Percentiles rank a stretch among this genome's conserved stretches.
phyloP scores from a whole-genome alignment of 2,113 vertebrate species.

The Paradoxurus hermaphroditus region DNA sequence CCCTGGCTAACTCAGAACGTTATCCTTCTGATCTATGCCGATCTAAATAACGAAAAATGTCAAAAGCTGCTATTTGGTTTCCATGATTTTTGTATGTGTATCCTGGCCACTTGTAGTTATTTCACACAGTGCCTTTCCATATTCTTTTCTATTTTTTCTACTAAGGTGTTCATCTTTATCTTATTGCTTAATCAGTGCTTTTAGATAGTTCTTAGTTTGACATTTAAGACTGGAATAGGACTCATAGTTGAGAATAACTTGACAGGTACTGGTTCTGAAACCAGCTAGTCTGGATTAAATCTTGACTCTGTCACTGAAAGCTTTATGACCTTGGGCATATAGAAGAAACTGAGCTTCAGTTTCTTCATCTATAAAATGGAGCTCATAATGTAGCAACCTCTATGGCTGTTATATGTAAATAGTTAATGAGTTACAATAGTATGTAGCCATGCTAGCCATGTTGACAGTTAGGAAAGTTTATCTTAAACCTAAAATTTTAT shows the following conservation, averaged over 20 bases:
- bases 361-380: not conserved
- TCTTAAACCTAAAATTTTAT: constrained; percentile 10
- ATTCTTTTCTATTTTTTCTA: not conserved
- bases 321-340: not conserved
- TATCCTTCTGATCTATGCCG: not conserved
- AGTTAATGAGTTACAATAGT: not conserved
- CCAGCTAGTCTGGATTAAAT: not conserved
- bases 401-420: not conserved
- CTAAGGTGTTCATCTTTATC: not conserved
- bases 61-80: not conserved
- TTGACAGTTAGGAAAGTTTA: constrained; percentile 1
- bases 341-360: not conserved
- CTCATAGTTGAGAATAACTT: not conserved
- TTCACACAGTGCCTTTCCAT: not conserved
- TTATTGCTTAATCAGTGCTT: not conserved
- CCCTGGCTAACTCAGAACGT: not conserved
- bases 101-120: not conserved
- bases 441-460: not conserved
- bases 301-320: not conserved
- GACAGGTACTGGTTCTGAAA: not conserved
- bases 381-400: not conserved
- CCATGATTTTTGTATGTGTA: not conserved
- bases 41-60: not conserved
- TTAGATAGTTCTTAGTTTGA: not conserved
- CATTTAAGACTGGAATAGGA: not conserved